Evolutionary conservation across 2,797 vertebrate species (phyloP), one percentile per base, ranked within the genome.

Genomic region (Sparus aurata): DNA sequence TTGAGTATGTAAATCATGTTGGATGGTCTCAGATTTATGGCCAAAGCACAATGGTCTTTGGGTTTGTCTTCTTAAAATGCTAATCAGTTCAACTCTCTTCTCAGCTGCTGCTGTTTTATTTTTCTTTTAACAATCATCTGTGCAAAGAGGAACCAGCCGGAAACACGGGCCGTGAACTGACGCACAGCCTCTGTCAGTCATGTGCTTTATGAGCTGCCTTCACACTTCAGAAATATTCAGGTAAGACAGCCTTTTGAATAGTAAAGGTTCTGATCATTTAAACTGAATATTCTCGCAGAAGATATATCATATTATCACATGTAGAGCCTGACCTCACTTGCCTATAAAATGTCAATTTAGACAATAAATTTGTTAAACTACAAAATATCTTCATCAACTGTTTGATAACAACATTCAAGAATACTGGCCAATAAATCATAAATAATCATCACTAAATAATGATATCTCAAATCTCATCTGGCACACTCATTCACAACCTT

Each of bases 1-100:
- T 77, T 61, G 57, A 58, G 45, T 81, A 84, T 89, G 79, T 89
- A 90, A 91, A 91, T 93, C 84, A 73, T 55, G 69, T 47, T 73
- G 69, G 65, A 86, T 71, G 1, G 53, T 80, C 41, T 50, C 5
- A 54, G 73, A 85, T 87, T 82, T 89, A 90, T 80, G 13, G 61
- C 58, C 15, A 65, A 75, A 68, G 65, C 60, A 68, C 62, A 65
- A 47, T 58, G 34, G 45, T 80, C 30, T 84, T 47, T 70, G 34
- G 64, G 47, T 66, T 85, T 77, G 77, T 80, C 65, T 87, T 83
- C 68, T 85, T 83, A 83, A 89, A 91, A 87, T 86, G 79, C 85
- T 79, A 80, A 91, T 91, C 43, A 85, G 61, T 73, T 79, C 16
- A 73, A 77, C 43, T 73, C 52, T 71, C 27, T 17, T 22, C 25